These are phyloP conservation scores for Phylloscopus trochilus DNA, from an alignment of 2,113 vertebrate species.

Conservation along the genomic window DNA sequence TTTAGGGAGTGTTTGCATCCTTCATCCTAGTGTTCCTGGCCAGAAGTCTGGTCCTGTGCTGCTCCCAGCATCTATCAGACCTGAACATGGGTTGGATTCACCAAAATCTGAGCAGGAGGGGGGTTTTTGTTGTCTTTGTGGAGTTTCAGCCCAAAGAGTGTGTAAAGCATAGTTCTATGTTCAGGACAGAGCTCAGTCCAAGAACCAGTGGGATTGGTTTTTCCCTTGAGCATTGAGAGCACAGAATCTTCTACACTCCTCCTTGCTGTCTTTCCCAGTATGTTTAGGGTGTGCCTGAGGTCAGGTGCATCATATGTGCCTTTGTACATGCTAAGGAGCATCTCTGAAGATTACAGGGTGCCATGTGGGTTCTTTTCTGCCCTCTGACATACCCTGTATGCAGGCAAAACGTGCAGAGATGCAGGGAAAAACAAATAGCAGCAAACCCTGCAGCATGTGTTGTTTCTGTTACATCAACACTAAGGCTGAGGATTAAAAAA, in stretches of 20 bases:
- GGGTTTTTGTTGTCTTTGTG: background rate
- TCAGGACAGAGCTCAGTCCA: background rate
- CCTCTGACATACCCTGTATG: background rate
- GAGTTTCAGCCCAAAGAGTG: background rate
- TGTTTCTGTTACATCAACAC: background rate
- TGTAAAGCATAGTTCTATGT: background rate
- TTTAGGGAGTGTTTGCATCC: background rate
- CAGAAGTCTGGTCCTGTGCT: background rate
- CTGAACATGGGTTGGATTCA: background rate
- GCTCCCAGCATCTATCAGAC: background rate
- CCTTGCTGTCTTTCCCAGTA: background rate
- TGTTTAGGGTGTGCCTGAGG: background rate
- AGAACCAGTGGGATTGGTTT: background rate
- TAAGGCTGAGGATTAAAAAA: background rate
- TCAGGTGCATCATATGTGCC: background rate
- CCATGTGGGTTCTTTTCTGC: background rate
- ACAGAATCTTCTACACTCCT: background rate
- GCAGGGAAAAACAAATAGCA: background rate
- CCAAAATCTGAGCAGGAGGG: background rate
- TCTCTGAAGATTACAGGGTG: background rate
- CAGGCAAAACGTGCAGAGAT: background rate
- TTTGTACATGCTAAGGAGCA: background rate
- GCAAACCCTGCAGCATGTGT: background rate
- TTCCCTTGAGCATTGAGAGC: background rate
- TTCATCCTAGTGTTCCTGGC: background rate